Conservation (phyloP, 1,140 invertebrate species). For the Drosophila ironensis region DNA sequence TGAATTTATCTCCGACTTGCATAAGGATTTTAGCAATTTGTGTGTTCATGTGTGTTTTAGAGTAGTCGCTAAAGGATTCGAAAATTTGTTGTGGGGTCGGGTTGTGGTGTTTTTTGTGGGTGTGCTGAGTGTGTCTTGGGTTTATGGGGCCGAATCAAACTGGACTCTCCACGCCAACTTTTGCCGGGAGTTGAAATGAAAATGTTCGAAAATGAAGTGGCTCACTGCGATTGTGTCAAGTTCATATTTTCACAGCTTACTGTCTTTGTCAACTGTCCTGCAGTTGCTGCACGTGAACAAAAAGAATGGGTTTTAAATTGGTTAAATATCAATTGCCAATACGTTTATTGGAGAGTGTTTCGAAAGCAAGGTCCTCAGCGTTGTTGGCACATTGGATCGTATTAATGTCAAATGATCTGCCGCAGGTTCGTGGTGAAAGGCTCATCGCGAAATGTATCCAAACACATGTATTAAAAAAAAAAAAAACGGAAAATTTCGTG, state of each 20-base stretch:
- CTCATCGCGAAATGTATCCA: too few species aligned
- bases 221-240: constrained; percentile 1
- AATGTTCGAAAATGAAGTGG: neutral
- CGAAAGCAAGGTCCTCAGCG: too few species aligned
- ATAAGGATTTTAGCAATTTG: neutral
- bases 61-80: neutral
- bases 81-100: constrained; percentile 1
- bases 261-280: neutral
- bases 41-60: neutral
- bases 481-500: too few species aligned
- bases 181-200: neutral
- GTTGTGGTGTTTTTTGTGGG: constrained; percentile 13
- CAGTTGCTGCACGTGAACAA: neutral
- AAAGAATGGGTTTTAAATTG: neutral
- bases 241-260: neutral
- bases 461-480: too few species aligned
- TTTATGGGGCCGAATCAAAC: constrained; percentile 10
- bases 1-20: neutral
- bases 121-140: constrained; percentile 6
- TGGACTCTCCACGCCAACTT: constrained; percentile 21
- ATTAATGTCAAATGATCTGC: too few species aligned
- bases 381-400: too few species aligned
- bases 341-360: too few species aligned
- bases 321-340: too few species aligned
- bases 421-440: too few species aligned